Percentiles rank a stretch among this genome's conserved stretches.
These are phyloP conservation scores for Diarsia mendica DNA, from an alignment of 2,888 invertebrate species.

Conservation along the genomic window DNA sequence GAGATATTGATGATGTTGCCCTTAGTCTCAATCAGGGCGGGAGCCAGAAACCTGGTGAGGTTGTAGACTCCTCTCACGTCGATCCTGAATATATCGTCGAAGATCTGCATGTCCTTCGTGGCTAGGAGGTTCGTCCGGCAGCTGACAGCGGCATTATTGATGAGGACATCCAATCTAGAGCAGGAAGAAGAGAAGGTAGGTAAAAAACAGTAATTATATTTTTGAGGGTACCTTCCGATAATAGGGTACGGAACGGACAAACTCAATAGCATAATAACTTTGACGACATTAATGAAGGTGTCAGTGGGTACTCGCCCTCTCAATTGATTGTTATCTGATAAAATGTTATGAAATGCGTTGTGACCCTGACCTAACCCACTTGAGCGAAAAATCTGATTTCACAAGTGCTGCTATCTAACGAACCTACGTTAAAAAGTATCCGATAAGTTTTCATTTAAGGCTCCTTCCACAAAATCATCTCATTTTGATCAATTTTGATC, in stretches of 20 bases:
- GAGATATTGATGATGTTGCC: slow-evolving; percentile 94
- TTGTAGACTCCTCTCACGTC: slow-evolving; percentile 91
- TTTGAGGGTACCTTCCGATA: too few species aligned
- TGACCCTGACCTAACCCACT: too few species aligned
- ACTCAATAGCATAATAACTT: neutral
- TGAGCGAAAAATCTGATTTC: too few species aligned
- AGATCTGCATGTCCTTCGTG: slow-evolving; percentile 67
- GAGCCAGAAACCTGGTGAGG: slow-evolving; percentile 92
- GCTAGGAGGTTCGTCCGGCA: slow-evolving; percentile 74
- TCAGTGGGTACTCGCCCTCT: too few species aligned
- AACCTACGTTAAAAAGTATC: too few species aligned
- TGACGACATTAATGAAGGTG: too few species aligned
- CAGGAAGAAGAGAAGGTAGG: neutral
- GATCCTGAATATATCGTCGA: slow-evolving; percentile 89
- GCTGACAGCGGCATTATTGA: slow-evolving; percentile 90
- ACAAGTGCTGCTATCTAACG: too few species aligned
- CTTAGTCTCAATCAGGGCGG: slow-evolving; percentile 91
- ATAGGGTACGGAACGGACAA: neutral
- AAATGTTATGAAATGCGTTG: too few species aligned
- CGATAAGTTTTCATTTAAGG: too few species aligned
- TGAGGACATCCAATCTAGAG: slow-evolving; percentile 61
- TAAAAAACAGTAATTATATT: neutral
- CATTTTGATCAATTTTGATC: too few species aligned
- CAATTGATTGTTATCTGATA: neutral
- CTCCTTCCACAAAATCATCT: too few species aligned